A percentile compares a stretch with the other conserved stretches of the same genome.
Conservation (phyloP, 2,888 invertebrate species). For the Nomada lathburiana region DNA sequence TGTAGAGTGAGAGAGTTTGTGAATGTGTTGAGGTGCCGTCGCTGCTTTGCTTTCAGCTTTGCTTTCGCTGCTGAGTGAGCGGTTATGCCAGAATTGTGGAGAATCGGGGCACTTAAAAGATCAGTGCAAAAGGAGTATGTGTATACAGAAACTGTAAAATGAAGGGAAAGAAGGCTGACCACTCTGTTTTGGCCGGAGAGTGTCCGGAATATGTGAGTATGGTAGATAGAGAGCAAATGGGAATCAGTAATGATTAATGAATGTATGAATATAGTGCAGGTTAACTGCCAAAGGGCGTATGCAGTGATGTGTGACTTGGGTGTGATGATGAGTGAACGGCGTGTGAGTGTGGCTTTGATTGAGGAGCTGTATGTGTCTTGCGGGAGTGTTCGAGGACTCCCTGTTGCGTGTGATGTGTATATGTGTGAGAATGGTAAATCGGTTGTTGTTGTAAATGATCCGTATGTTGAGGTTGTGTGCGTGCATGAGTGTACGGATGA, state of each 20-base stretch:
- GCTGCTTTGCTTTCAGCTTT: constrained; percentile 6
- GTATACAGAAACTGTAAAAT: constrained; percentile 12
- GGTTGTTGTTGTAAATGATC: constrained; percentile 42
- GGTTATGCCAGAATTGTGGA: neutral
- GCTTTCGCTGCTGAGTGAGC: no score
- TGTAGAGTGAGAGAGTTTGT: constrained; percentile 8
- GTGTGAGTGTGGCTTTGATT: neutral
- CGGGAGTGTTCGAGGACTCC: constrained; percentile 8
- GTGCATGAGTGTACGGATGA: constrained; percentile 26
- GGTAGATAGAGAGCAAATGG: neutral
- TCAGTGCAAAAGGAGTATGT: neutral
- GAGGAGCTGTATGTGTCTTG: constrained; percentile 25
- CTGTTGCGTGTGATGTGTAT: neutral
- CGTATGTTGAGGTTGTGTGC: constrained; percentile 25
- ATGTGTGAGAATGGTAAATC: constrained; percentile 10
- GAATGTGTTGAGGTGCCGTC: neutral
- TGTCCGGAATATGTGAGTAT: constrained; percentile 4
- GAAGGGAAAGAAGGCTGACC: neutral
- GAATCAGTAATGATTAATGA: neutral
- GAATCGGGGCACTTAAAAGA: neutral
- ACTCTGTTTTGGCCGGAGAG: neutral
- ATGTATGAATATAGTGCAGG: neutral
- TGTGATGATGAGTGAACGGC: neutral
- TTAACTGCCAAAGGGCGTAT: constrained; percentile 27
- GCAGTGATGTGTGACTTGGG: constrained; percentile 18